Evolutionary conservation across 1,140 invertebrate species (phyloP).

Genomic region (Brevipalpus yothersi): DNA sequence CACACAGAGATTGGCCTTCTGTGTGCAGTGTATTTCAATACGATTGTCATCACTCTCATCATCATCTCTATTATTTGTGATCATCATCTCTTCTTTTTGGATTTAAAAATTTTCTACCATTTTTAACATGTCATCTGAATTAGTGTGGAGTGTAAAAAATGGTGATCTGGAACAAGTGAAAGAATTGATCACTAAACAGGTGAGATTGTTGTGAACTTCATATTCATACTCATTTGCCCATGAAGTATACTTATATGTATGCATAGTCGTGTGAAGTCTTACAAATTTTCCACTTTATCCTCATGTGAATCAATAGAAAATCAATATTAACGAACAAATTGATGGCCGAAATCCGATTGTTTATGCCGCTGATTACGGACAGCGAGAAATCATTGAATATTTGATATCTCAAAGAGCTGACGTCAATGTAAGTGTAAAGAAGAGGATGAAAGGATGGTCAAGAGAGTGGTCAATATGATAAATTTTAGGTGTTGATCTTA

Average conservation of each 20-base stretch:
- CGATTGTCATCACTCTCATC: no score
- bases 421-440: conserved; percentile 45
- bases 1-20: no score
- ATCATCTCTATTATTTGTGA: no score
- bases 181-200: conserved; percentile 58
- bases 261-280: not conserved
- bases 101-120: no score
- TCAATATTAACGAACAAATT: conserved; percentile 58
- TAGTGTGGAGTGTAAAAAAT: conserved; percentile 81
- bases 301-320: conserved; percentile 29
- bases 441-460: no score
- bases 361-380: conserved; percentile 86
- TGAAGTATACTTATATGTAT: not conserved
- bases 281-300: not conserved
- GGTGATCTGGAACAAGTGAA: conserved; percentile 74
- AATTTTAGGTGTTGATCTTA: not conserved
- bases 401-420: conserved; percentile 64
- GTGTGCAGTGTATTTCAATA: no score
- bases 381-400: conserved; percentile 64
- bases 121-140: conserved; percentile 23
- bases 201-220: conserved; percentile 18
- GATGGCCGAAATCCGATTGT: conserved; percentile 60
- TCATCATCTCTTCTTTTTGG: no score
- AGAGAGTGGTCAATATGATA: no score
- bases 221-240: not conserved